These are phyloP conservation scores for Noctua janthe DNA, from an alignment of 2,888 invertebrate genomes.

Conservation along the genomic window DNA sequence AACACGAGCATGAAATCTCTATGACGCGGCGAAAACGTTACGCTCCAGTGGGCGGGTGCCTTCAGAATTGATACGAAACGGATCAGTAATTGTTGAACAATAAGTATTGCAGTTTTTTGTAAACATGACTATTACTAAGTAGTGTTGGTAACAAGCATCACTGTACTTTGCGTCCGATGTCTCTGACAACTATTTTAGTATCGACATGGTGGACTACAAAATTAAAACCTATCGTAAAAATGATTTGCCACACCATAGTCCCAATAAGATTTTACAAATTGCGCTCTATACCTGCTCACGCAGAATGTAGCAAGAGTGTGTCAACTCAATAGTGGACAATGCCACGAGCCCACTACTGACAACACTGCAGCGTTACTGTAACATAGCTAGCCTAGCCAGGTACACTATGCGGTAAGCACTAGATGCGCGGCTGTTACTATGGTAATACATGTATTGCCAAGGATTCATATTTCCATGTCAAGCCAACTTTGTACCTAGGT, in stretches of 20 bases:
- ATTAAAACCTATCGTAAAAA: not conserved
- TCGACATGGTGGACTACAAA: not conserved
- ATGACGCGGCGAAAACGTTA: constrained; percentile 35
- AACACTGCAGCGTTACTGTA: not conserved
- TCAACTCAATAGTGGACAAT: not conserved
- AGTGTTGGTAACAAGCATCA: not conserved
- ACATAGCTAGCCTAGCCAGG: not conserved
- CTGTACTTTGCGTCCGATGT: not conserved
- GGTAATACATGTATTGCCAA: not conserved
- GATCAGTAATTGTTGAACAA: constrained; percentile 24
- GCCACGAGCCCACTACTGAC: not conserved
- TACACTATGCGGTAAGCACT: not conserved
- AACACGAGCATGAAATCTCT: constrained; percentile 18
- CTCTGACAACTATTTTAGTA: not conserved
- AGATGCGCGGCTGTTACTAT: not conserved
- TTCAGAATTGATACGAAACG: constrained; percentile 30
- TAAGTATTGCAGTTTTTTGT: constrained; percentile 6
- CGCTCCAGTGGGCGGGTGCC: constrained; percentile 41
- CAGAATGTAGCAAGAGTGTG: no score
- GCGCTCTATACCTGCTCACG: not conserved
- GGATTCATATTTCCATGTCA: not conserved
- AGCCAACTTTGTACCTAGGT: not conserved
- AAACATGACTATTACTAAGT: not conserved
- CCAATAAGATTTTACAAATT: not conserved
- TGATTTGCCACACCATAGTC: not conserved